phyloP scores from a whole-genome alignment of 2,113 vertebrate genomes.

The Hassar affinis region DNA sequence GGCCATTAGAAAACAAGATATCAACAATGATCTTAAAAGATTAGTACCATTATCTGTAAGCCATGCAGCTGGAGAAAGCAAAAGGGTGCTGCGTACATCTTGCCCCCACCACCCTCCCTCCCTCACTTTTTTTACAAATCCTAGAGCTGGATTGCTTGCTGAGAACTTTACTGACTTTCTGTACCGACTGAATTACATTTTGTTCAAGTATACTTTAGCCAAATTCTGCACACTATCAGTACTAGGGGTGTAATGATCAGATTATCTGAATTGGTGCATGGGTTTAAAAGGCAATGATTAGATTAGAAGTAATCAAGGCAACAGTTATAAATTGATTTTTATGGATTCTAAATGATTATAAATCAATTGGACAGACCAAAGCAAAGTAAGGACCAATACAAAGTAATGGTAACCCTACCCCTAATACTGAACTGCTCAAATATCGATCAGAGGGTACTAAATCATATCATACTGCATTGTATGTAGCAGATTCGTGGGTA shows the following conservation, averaged over 20 bases:
- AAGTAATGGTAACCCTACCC: background rate
- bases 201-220: background rate
- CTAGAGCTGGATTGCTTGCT: conserved; percentile 37
- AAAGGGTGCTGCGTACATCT: conserved; percentile 37
- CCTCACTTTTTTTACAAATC: background rate
- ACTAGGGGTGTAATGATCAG: background rate
- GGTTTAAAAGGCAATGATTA: background rate
- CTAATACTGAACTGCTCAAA: background rate
- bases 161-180: background rate
- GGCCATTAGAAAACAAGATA: conserved; percentile 49
- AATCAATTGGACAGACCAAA: background rate
- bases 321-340: background rate
- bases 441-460: background rate
- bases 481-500: background rate
- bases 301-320: background rate
- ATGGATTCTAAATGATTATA: background rate
- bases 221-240: background rate
- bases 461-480: background rate
- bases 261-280: background rate
- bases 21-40: conserved; percentile 57
- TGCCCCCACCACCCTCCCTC: background rate
- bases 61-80: conserved; percentile 67
- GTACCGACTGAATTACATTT: background rate
- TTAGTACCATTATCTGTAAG: conserved; percentile 54
- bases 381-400: background rate